Percentiles rank a stretch among this genome's conserved stretches.
Conservation (phyloP, 2,113 vertebrate genomes). For the Hymenochirus boettgeri region DNA sequence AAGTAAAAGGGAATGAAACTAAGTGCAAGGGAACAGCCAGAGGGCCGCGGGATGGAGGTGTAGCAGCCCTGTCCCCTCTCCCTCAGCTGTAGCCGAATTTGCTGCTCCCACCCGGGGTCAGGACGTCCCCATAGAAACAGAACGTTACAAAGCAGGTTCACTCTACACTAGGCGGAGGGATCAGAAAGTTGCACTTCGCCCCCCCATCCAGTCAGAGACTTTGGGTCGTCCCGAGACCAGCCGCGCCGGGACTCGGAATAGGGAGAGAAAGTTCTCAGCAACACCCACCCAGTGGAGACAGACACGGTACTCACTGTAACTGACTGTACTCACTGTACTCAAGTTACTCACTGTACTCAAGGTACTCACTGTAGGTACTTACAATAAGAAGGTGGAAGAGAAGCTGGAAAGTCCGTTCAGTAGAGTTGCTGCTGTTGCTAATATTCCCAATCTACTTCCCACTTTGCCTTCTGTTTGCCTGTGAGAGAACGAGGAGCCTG, state of each 20-base stretch:
- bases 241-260: background rate
- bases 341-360: no score
- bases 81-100: background rate
- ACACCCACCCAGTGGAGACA: conserved; percentile 22
- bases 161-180: background rate
- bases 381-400: no score
- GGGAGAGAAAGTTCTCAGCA: background rate
- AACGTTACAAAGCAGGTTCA: no score
- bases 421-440: conserved; percentile 48
- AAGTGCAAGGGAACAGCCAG: no score
- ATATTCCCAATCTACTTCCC: no score
- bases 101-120: background rate
- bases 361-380: no score
- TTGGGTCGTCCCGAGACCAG: background rate
- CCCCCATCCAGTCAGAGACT: conserved; percentile 33
- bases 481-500: conserved; percentile 60
- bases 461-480: conserved; percentile 77
- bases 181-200: conserved; percentile 50
- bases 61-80: no score
- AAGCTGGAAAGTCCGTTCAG: conserved; percentile 53
- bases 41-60: no score
- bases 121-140: no score
- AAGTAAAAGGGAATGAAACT: conserved; percentile 18
- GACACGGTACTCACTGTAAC: conserved; percentile 16
- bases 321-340: no score